A percentile compares a stretch with the other conserved stretches of the same genome.
These are phyloP conservation scores for Neolamprologus ventralis DNA, from an alignment of 2,113 vertebrate genomes.

Conservation along the genomic window DNA sequence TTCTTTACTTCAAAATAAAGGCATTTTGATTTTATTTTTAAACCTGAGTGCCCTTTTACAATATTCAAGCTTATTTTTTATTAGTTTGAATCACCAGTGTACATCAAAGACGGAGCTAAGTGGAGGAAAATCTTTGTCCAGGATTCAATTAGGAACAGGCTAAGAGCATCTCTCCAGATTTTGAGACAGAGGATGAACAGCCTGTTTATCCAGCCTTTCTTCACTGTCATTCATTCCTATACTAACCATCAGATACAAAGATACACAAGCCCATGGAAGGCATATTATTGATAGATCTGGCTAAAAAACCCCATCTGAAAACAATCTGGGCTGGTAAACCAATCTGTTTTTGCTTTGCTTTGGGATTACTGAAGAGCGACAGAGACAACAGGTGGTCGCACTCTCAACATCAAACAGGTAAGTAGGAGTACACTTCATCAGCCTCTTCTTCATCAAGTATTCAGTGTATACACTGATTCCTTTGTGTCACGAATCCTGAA, in stretches of 20 bases:
- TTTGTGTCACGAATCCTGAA: neutral
- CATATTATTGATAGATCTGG: neutral
- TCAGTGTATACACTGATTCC: neutral
- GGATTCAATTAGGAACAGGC: neutral
- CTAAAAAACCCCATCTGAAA: rapidly evolving
- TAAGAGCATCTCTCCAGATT: neutral
- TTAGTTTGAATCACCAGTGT: neutral
- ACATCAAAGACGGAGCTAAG: neutral
- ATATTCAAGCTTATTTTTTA: neutral
- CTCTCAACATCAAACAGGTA: neutral
- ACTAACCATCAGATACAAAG: neutral
- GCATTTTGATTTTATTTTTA: neutral
- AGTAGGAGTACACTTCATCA: neutral
- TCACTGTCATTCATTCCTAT: neutral
- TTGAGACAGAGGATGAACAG: neutral
- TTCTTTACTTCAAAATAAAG: neutral
- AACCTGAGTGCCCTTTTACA: neutral
- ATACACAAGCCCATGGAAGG: neutral
- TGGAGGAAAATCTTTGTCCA: neutral
- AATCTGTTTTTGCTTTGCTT: neutral
- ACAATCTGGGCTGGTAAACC: neutral
- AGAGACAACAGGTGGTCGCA: neutral
- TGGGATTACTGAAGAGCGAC: neutral
- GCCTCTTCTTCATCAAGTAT: neutral
- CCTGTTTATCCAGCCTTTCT: neutral